Evolutionary conservation across 1,140 invertebrate species (phyloP), one percentile per base, ranked within the genome.

Genomic region (Lerema accius): DNA sequence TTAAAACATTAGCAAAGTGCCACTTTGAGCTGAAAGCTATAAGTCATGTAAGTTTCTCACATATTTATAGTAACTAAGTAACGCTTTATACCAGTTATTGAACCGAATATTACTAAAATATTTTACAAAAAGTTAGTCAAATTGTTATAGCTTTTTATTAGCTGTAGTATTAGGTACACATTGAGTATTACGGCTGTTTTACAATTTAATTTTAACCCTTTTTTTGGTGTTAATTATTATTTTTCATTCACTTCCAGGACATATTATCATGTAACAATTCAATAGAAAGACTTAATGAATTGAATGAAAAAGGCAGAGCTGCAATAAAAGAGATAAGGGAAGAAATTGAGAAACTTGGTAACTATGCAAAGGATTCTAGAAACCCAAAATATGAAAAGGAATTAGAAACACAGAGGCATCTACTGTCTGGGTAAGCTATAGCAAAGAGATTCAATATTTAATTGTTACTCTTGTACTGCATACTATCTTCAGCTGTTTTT

Each of bases 1-100:
- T 86, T 1, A 85, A 95, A 80, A 93, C 94, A 69, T 92, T 96
- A 51, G 93, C 95, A 16, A 95, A 95, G 75, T 92, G 93, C 69
- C 93, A 95, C 87, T 92, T 96, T 69, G 92, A 95, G 88, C 86
- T 96, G 11, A 95, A 95, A 82, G 95, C 95, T 35, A 92, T 96
- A 42, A 96, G 96, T 72, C 95, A 96, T 91, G 95, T 95, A 92
- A 92, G 59, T 65, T 16, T 1, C 14, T 49, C 32, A 10, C 14
- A 5, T 17, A 49, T 43, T 28, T 35, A 14, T 19, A 58, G 6
- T 60, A 65, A 1, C 13, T 63, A 42, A n/a, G n/a, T n/a, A n/a
- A n/a, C n/a, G n/a, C n/a, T n/a, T n/a, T n/a, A n/a, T n/a, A n/a
- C n/a, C n/a, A n/a, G n/a, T n/a, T n/a, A n/a, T n/a, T n/a, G n/a